Evolutionary conservation across 2,113 vertebrate genomes (phyloP).

Genomic region (Cynopterus brachyotis): DNA sequence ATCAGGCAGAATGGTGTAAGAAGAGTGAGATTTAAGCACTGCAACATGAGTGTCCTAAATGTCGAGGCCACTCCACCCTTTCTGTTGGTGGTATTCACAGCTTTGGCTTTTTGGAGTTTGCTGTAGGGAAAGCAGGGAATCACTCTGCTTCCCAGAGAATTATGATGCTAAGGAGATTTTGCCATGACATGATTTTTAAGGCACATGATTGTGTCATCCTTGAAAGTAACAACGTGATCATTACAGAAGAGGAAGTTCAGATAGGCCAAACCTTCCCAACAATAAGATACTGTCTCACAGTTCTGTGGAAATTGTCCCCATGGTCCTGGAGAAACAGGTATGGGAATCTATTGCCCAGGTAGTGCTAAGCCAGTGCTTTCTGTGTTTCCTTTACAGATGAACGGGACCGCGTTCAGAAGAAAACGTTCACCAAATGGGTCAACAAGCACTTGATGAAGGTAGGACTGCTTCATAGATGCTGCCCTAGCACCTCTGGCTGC

Average conservation of each 20-base stretch:
- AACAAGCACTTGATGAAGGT: slow-evolving; percentile 99
- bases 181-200: not conserved
- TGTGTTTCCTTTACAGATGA: slow-evolving; percentile 90
- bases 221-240: not conserved
- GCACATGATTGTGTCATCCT: not conserved
- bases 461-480: not conserved
- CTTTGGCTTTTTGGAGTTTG: not conserved
- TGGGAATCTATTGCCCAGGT: not conserved
- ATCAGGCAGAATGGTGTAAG: not conserved
- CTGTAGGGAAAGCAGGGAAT: not conserved
- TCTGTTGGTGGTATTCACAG: not conserved
- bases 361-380: slow-evolving; percentile 58
- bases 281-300: not conserved
- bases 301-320: not conserved
- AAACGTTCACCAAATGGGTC: slow-evolving; percentile 99
- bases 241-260: not conserved
- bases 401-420: slow-evolving; percentile 98
- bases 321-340: not conserved
- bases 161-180: not conserved
- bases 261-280: not conserved
- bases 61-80: not conserved
- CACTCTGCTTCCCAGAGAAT: not conserved
- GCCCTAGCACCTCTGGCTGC: not conserved
- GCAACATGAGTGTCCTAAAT: not conserved
- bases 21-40: not conserved